Evolutionary conservation across 1,140 invertebrate species (phyloP).

Genomic region (Aphelenchoides fujianensis): DNA sequence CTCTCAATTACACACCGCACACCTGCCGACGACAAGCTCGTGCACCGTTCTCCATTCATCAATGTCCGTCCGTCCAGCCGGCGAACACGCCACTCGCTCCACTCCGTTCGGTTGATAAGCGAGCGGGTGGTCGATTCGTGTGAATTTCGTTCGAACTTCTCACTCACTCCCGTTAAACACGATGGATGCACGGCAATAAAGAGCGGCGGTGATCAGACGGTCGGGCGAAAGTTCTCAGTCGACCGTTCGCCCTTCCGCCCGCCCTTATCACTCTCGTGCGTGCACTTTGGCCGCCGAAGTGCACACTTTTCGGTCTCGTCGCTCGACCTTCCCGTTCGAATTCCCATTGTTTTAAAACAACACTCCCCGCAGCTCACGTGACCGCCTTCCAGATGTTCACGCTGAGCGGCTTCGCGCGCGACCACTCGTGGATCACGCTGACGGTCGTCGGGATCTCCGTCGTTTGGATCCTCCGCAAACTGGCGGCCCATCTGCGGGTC

Average conservation of each 20-base stretch:
- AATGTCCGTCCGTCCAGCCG: not conserved
- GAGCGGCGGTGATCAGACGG: too few species aligned
- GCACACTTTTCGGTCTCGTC: not conserved
- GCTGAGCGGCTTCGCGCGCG: not conserved
- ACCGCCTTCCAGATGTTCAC: not conserved
- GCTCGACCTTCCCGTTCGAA: not conserved
- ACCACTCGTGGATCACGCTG: conserved; percentile 1
- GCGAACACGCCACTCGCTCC: not conserved
- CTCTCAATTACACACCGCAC: too few species aligned
- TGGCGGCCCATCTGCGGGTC: not conserved
- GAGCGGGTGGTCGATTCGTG: not conserved
- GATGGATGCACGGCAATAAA: too few species aligned
- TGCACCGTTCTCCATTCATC: too few species aligned
- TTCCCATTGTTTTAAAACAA: too few species aligned
- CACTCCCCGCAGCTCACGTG: too few species aligned
- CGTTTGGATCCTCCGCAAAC: not conserved
- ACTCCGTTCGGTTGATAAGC: not conserved
- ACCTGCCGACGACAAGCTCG: too few species aligned
- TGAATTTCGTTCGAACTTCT: not conserved
- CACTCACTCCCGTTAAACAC: not conserved
- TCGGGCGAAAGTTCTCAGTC: too few species aligned
- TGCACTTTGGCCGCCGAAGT: not conserved
- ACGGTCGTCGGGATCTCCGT: not conserved
- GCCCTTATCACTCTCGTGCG: not conserved
- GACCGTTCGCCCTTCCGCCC: too few species aligned